phyloP scores from a whole-genome alignment of 1,140 invertebrate genomes.

The Bursaphelenchus mucronatus region DNA sequence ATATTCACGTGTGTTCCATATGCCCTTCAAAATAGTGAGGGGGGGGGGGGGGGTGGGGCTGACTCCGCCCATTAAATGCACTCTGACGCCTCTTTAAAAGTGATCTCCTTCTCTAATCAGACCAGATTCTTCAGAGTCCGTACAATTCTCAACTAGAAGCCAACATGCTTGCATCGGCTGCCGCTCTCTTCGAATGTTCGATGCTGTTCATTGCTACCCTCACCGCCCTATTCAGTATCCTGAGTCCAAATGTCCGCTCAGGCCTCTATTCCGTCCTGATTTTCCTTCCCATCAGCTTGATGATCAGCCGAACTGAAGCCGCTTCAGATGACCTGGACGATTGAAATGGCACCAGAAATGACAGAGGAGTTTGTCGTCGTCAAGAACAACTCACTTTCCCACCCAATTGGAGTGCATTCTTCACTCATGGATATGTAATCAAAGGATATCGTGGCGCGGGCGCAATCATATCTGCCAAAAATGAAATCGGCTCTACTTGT shows the following conservation, averaged over 20 bases:
- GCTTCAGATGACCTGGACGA: constrained; percentile 15
- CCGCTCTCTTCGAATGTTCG: constrained; percentile 24
- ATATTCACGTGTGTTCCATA: too few species aligned
- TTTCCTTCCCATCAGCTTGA: constrained; percentile 19
- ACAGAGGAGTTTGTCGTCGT: too few species aligned
- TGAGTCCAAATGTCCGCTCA: constrained; percentile 31
- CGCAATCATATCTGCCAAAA: background rate
- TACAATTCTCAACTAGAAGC: constrained; percentile 24
- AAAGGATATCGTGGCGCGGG: too few species aligned
- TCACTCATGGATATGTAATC: too few species aligned
- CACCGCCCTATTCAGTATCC: constrained; percentile 24
- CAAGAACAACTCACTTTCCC: too few species aligned
- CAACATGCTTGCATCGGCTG: constrained; percentile 31
- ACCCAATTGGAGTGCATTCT: too few species aligned
- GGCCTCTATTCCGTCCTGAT: constrained; percentile 27
- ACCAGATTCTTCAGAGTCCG: too few species aligned
- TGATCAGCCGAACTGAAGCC: constrained; percentile 23
- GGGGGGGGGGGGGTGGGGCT: too few species aligned
- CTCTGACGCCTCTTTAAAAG: too few species aligned
- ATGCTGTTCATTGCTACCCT: constrained; percentile 26
- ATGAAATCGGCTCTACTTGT: background rate
- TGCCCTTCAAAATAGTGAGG: too few species aligned
- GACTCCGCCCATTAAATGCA: too few species aligned
- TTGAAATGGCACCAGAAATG: background rate
- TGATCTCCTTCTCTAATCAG: too few species aligned